Evolutionary conservation across 2,113 vertebrate genomes (phyloP).

Genomic region (Prolemur simus): DNA sequence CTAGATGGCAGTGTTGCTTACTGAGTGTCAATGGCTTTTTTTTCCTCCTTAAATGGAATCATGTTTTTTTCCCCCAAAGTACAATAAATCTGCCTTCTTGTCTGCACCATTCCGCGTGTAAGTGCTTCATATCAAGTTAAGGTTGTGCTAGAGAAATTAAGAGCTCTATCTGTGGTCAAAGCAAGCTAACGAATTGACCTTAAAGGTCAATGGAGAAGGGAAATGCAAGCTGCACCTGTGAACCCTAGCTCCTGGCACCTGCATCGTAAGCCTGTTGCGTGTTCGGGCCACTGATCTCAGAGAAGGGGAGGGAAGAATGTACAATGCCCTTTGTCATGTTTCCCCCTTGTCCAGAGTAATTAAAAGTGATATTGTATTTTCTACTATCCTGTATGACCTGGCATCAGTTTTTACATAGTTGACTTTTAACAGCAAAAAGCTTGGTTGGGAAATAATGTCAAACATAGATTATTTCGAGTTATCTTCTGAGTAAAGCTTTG

Average conservation of each 20-base stretch:
- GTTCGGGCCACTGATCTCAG: background rate
- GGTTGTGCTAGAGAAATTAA: background rate
- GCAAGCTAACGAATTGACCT: background rate
- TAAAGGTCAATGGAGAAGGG: conserved; percentile 14
- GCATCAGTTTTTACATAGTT: background rate
- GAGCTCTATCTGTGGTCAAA: background rate
- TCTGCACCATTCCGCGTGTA: conserved; percentile 33
- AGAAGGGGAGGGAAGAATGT: background rate
- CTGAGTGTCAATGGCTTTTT: background rate
- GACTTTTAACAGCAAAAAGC: background rate
- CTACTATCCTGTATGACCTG: background rate
- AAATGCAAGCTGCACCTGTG: conserved; percentile 22
- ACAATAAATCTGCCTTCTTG: conserved; percentile 62
- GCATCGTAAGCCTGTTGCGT: background rate
- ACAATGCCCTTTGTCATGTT: background rate
- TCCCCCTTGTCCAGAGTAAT: background rate
- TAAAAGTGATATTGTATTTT: background rate
- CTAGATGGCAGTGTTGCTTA: conserved; percentile 70
- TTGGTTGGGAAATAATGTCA: background rate
- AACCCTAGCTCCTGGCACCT: background rate
- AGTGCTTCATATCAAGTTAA: conserved; percentile 49
- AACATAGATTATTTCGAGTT: background rate
- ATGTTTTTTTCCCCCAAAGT: background rate
- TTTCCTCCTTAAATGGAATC: background rate
- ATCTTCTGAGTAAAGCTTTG: background rate